These are phyloP conservation scores for Cataglyphis livida DNA, from an alignment of 2,888 invertebrate species.

Conservation along the genomic window DNA sequence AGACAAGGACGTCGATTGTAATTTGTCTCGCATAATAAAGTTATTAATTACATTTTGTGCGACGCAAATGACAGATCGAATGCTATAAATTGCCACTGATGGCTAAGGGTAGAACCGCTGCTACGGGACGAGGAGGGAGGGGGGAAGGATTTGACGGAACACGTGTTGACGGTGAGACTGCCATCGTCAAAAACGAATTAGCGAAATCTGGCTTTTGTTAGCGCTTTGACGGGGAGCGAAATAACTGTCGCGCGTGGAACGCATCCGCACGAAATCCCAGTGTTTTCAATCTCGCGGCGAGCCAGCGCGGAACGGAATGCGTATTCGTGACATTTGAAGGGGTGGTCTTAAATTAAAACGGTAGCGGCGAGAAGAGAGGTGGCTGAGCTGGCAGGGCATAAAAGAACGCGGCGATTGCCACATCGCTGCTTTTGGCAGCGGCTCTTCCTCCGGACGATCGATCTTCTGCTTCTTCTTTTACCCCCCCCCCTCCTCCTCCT, in stretches of 20 bases:
- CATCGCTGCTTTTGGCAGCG: conserved; percentile 77
- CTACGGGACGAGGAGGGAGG: too few relatives aligned
- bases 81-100: not conserved
- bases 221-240: not conserved
- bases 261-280: conserved; percentile 15
- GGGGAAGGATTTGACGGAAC: not conserved
- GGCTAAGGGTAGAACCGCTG: not conserved
- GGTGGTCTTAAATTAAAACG: conserved; percentile 84
- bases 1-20: not conserved
- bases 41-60: not conserved
- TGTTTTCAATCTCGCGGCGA: conserved; percentile 74
- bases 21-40: not conserved
- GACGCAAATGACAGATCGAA: not conserved
- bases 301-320: conserved; percentile 78
- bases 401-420: conserved; percentile 79
- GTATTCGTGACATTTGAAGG: conserved; percentile 84
- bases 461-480: conserved; percentile 31
- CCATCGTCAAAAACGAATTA: conserved; percentile 2
- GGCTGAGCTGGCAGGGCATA: conserved; percentile 75
- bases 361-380: conserved; percentile 55
- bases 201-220: conserved; percentile 33
- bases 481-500: conserved; percentile 2
- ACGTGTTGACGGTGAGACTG: not conserved
- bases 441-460: conserved; percentile 51
- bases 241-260: not conserved